Evolutionary conservation across 2,888 invertebrate genomes (phyloP).

Genomic region (Scaptomyza parva): DNA sequence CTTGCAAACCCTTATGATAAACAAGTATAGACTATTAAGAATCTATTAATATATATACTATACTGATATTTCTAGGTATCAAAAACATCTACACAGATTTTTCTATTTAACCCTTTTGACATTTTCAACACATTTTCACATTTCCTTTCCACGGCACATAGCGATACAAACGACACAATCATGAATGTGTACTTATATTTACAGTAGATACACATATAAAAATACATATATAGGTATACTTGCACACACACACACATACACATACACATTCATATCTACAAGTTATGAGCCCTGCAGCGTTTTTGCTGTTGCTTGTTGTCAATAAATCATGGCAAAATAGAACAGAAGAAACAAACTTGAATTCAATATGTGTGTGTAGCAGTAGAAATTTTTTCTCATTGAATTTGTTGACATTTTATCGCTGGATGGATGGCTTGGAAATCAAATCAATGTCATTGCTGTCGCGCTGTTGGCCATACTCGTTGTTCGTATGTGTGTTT

Average conservation of each 20-base stretch:
- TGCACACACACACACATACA: not conserved
- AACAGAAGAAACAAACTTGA: slow-evolving; percentile 7
- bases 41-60: no score
- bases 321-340: slow-evolving; percentile 61
- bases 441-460: slow-evolving; percentile 72
- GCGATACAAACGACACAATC: slow-evolving; percentile 25
- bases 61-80: no score
- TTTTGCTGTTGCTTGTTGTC: slow-evolving; percentile 23
- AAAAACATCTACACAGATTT: not conserved
- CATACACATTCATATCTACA: slow-evolving; percentile 12
- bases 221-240: slow-evolving; percentile 28
- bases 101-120: not conserved
- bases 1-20: no score
- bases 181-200: slow-evolving; percentile 21
- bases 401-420: slow-evolving; percentile 58
- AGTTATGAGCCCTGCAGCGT: slow-evolving; percentile 33
- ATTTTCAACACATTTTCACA: not conserved
- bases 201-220: slow-evolving; percentile 2
- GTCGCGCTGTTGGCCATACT: slow-evolving; percentile 23
- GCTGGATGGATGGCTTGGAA: slow-evolving; percentile 32
- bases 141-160: slow-evolving; percentile 21
- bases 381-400: not conserved
- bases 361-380: slow-evolving; percentile 8
- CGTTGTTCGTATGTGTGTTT: not conserved
- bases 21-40: no score